Evolutionary conservation across 2,888 invertebrate genomes (phyloP).

Genomic region (Dicyrtomina minuta): DNA sequence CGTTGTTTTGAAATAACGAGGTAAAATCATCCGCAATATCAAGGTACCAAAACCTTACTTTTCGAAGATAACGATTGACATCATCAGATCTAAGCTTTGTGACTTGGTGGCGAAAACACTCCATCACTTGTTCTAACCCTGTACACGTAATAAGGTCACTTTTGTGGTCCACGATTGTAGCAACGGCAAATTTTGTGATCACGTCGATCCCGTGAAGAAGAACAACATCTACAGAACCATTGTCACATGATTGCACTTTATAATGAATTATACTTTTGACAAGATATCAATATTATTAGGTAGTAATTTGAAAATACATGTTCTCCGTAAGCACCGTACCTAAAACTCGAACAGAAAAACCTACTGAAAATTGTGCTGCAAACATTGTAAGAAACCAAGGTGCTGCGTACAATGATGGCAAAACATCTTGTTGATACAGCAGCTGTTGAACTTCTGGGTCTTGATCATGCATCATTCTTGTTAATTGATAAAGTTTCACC

Average conservation of each 20-base stretch:
- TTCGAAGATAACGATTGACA: slow-evolving; percentile 80
- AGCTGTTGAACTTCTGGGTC: slow-evolving; percentile 83
- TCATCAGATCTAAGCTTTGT: slow-evolving; percentile 59
- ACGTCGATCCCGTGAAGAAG: slow-evolving; percentile 88
- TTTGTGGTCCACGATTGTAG: slow-evolving; percentile 79
- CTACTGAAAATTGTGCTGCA: slow-evolving; percentile 93
- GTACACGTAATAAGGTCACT: slow-evolving; percentile 80
- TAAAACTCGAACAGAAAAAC: slow-evolving; percentile 67
- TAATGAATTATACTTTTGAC: too few relatives aligned
- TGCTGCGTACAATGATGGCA: slow-evolving; percentile 91
- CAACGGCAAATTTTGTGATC: slow-evolving; percentile 84
- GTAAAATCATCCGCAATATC: too few relatives aligned
- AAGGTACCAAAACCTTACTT: slow-evolving; percentile 61
- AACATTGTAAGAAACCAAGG: slow-evolving; percentile 96
- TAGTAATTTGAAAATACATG: too few relatives aligned
- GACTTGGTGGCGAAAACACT: slow-evolving; percentile 78
- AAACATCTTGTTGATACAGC: slow-evolving; percentile 74
- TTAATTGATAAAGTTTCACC: slow-evolving; percentile 85
- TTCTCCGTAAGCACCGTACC: too few relatives aligned
- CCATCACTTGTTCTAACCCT: slow-evolving; percentile 91
- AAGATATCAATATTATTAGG: too few relatives aligned
- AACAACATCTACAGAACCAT: slow-evolving; percentile 67
- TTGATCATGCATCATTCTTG: slow-evolving; percentile 84
- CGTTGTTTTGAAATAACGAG: too few relatives aligned
- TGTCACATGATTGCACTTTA: not conserved